Percentiles rank a stretch among this genome's conserved stretches.
These are phyloP conservation scores for Muntiacus muntjak DNA, from an alignment of 2,113 vertebrate species.

Conservation along the genomic window DNA sequence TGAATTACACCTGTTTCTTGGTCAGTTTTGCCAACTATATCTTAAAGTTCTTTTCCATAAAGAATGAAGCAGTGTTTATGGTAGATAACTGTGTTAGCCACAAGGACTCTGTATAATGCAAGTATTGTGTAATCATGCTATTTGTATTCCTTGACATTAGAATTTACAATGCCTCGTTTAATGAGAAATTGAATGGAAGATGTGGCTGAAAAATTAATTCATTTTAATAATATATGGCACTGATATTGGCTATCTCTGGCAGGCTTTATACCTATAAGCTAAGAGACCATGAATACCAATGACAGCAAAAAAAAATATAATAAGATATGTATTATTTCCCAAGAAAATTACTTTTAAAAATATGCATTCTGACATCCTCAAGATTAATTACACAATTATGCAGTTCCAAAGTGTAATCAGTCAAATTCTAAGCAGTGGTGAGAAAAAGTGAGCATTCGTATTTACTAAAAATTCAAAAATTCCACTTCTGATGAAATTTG, in stretches of 20 bases:
- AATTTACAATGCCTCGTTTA: conserved; percentile 65
- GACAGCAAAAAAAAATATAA: conserved; percentile 41
- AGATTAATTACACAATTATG: conserved; percentile 65
- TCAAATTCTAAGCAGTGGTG: conserved; percentile 51
- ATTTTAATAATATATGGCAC: conserved; percentile 58
- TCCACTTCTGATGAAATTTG: conserved; percentile 18
- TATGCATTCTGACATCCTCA: conserved; percentile 38
- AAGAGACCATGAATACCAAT: conserved; percentile 65
- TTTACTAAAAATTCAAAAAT: conserved; percentile 44
- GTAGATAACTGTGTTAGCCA: conserved; percentile 31
- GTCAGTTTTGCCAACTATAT: conserved; percentile 14
- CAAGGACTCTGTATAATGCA: neutral
- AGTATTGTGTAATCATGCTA: conserved; percentile 61
- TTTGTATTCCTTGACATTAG: conserved; percentile 59
- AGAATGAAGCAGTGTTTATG: conserved; percentile 41
- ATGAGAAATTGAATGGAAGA: conserved; percentile 58
- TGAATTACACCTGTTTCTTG: neutral
- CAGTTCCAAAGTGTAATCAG: conserved; percentile 56
- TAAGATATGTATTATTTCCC: conserved; percentile 58
- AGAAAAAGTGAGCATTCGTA: conserved; percentile 38
- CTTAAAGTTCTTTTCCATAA: conserved; percentile 41
- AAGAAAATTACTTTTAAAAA: conserved; percentile 70
- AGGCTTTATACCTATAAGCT: conserved; percentile 52
- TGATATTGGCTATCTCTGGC: conserved; percentile 48
- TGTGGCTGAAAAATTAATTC: conserved; percentile 69